phyloP scores from a whole-genome alignment of 2,888 invertebrate species.

The Elmis aenea region DNA sequence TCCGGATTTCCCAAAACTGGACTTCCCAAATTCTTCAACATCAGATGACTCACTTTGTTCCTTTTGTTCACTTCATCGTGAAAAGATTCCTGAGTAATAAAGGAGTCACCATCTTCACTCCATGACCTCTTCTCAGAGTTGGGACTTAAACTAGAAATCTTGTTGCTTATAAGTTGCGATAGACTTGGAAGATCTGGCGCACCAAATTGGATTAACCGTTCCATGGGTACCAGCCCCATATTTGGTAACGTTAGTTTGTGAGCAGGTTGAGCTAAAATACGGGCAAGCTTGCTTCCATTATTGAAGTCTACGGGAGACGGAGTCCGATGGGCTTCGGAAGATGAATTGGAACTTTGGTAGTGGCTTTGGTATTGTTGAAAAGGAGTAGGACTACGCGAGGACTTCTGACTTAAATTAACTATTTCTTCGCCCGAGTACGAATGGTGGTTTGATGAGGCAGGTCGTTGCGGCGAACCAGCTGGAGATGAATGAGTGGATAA shows the following conservation, averaged over 20 bases:
- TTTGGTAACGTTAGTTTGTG: conserved; percentile 41
- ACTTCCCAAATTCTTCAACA: conserved; percentile 42
- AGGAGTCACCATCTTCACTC: conserved; percentile 37
- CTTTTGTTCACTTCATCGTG: conserved; percentile 39
- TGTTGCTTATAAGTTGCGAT: conserved; percentile 54
- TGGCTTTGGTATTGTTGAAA: conserved; percentile 48
- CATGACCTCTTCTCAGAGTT: conserved; percentile 57
- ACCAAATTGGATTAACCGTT: conserved; percentile 57
- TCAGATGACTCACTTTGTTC: conserved; percentile 37
- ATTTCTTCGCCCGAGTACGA: conserved; percentile 65
- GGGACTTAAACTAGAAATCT: conserved; percentile 58
- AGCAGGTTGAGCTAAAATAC: conserved; percentile 48
- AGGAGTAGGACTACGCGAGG: conserved; percentile 59
- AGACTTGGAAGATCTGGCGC: conserved; percentile 53
- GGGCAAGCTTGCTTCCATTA: conserved; percentile 46
- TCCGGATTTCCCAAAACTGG: conserved; percentile 45
- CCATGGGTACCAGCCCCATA: conserved; percentile 59
- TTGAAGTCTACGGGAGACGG: conserved; percentile 48
- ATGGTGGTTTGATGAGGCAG: conserved; percentile 57
- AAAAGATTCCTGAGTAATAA: conserved; percentile 25
- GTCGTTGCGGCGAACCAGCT: conserved; percentile 58
- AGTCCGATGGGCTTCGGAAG: conserved; percentile 45
- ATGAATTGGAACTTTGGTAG: conserved; percentile 59
- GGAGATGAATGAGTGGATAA: conserved; percentile 55
- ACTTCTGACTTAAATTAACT: conserved; percentile 72